phyloP scores from a whole-genome alignment of 2,797 vertebrate genomes.

The Lateolabrax maculatus region DNA sequence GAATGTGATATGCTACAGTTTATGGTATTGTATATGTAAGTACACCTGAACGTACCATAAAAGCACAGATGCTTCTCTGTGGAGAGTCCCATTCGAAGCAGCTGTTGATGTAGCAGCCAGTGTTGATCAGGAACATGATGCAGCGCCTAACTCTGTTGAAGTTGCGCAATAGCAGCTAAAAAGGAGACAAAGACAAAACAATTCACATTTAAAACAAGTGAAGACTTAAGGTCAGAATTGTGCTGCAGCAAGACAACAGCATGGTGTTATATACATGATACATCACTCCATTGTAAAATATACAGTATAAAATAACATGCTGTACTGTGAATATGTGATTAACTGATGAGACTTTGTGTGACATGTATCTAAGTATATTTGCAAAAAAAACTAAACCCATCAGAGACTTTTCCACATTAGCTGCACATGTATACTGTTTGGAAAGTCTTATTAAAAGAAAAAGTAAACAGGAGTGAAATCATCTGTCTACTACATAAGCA shows the following conservation, averaged over 20 bases:
- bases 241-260: background rate
- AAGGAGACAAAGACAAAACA: slow-evolving; percentile 27
- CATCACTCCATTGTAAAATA: slow-evolving; percentile 1
- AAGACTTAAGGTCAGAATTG: slow-evolving; percentile 4
- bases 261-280: background rate
- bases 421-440: background rate
- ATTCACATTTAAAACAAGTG: background rate
- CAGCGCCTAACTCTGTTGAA: slow-evolving; percentile 93
- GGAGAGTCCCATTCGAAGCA: slow-evolving; percentile 99
- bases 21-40: background rate
- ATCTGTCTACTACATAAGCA: slow-evolving; percentile 5
- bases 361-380: background rate
- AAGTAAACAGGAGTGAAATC: slow-evolving; percentile 11
- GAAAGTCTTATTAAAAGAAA: background rate
- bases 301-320: background rate
- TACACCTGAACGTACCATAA: slow-evolving; percentile 89
- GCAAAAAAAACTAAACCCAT: background rate
- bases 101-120: slow-evolving; percentile 95
- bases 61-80: slow-evolving; percentile 96
- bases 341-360: background rate
- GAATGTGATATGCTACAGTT: background rate
- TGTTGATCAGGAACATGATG: slow-evolving; percentile 93
- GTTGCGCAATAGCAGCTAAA: slow-evolving; percentile 93
- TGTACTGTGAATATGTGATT: slow-evolving; percentile 4
- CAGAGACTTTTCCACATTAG: slow-evolving; percentile 16